Percentiles rank a stretch among this genome's conserved stretches.
Evolutionary conservation across 2,797 vertebrate species (phyloP).

Genomic region (Peromyscus eremicus): DNA sequence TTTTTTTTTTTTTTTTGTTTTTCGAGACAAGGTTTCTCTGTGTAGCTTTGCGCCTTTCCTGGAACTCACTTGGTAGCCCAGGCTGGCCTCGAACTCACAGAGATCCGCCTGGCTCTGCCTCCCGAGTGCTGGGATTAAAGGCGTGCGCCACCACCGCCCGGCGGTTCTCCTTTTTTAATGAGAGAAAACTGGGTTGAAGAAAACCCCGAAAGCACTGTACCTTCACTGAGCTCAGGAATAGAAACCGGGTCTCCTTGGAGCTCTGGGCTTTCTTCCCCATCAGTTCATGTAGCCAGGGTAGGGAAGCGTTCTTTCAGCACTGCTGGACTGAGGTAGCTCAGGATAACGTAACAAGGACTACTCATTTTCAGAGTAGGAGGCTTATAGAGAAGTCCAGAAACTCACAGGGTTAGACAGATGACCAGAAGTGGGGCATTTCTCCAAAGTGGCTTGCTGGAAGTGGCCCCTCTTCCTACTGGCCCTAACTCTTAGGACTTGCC

Average conservation of each 20-base stretch:
- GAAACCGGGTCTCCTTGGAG: background rate
- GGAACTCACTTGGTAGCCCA: too few relatives aligned
- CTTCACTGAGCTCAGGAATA: background rate
- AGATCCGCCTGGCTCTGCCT: too few relatives aligned
- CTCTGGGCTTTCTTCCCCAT: background rate
- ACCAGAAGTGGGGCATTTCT: background rate
- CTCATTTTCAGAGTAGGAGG: background rate
- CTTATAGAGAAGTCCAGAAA: background rate
- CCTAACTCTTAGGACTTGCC: background rate
- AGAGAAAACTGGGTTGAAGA: background rate
- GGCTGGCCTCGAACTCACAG: too few relatives aligned
- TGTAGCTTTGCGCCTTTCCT: too few relatives aligned
- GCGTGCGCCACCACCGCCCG: too few relatives aligned
- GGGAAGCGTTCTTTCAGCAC: background rate
- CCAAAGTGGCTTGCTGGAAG: background rate
- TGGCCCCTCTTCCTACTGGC: background rate
- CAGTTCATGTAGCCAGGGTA: background rate
- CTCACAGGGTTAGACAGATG: background rate
- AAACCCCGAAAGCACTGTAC: background rate
- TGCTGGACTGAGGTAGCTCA: background rate
- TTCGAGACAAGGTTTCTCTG: too few relatives aligned
- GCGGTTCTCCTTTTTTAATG: too few relatives aligned
- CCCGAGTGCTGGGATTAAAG: too few relatives aligned
- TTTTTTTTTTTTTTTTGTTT: too few relatives aligned
- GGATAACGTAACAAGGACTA: background rate